phyloP scores from a whole-genome alignment of 2,888 invertebrate species.

The Dolichomitus sp. region DNA sequence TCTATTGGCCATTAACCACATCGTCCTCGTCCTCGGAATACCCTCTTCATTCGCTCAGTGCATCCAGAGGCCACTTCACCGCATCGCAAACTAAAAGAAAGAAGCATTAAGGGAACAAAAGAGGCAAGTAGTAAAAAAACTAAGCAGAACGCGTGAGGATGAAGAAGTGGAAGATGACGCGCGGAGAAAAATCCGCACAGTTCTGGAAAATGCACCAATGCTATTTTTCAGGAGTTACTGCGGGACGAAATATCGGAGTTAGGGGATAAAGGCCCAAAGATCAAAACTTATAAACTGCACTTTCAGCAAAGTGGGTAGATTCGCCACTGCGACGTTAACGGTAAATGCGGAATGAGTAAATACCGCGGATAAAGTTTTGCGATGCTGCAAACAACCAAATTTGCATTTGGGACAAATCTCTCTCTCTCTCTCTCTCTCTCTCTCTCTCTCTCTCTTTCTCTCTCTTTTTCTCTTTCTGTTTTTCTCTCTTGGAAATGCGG shows the following conservation, averaged over 20 bases:
- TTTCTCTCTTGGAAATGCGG: slow-evolving; percentile 8
- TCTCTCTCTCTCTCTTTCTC: slow-evolving; percentile 1
- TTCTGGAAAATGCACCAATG: slow-evolving; percentile 29
- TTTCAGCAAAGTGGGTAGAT: slow-evolving; percentile 42
- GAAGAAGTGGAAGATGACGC: slow-evolving; percentile 6
- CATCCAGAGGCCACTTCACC: slow-evolving; percentile 20
- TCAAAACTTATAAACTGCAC: slow-evolving; percentile 54
- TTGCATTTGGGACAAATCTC: slow-evolving; percentile 28
- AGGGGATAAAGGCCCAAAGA: slow-evolving; percentile 30
- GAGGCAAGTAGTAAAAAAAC: not conserved
- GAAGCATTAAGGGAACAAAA: not conserved
- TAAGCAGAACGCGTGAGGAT: not conserved
- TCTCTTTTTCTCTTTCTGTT: not conserved
- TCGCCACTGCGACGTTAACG: slow-evolving; percentile 14
- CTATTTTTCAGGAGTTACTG: slow-evolving; percentile 18
- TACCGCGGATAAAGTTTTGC: slow-evolving; percentile 23
- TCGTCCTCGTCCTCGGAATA: slow-evolving; percentile 24
- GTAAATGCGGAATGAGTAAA: slow-evolving; percentile 14
- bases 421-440: slow-evolving; percentile 3
- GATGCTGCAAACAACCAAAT: slow-evolving; percentile 1
- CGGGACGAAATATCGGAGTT: not conserved
- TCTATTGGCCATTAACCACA: slow-evolving; percentile 44
- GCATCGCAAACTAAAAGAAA: slow-evolving; percentile 12
- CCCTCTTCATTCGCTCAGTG: slow-evolving; percentile 29
- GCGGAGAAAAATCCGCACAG: slow-evolving; percentile 21